phyloP scores from a whole-genome alignment of 2,888 invertebrate genomes.

The Falcaria lacertinaria region DNA sequence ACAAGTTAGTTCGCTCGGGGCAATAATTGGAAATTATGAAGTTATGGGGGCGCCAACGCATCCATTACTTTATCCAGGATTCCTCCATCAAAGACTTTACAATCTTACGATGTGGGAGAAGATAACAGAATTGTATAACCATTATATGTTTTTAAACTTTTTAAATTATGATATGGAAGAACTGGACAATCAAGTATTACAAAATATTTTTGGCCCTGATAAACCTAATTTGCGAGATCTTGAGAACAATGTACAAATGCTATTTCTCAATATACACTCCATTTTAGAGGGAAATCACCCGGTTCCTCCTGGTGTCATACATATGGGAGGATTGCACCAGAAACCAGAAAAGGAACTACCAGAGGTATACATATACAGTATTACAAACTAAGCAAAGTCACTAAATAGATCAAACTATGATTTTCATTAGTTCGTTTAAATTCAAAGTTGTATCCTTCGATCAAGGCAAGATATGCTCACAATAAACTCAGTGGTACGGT shows the following conservation, averaged over 20 bases:
- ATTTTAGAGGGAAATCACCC: conserved; percentile 35
- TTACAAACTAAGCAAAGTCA: too few relatives aligned
- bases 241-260: conserved; percentile 29
- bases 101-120: conserved; percentile 32
- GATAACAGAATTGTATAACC: conserved; percentile 20
- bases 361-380: too few relatives aligned
- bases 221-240: conserved; percentile 23
- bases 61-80: conserved; percentile 21
- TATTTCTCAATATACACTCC: conserved; percentile 32
- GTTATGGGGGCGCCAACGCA: conserved; percentile 21
- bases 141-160: conserved; percentile 8
- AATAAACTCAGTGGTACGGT: too few relatives aligned
- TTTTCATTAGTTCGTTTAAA: too few relatives aligned
- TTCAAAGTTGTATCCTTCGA: too few relatives aligned
- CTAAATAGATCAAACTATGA: too few relatives aligned
- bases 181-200: conserved; percentile 13
- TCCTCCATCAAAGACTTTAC: conserved; percentile 17
- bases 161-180: conserved; percentile 2
- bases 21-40: conserved; percentile 11
- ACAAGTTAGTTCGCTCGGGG: conserved; percentile 35
- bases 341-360: conserved; percentile 26
- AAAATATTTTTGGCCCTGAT: conserved; percentile 19
- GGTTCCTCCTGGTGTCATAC: conserved; percentile 31
- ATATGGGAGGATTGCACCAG: conserved; percentile 34
- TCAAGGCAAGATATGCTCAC: too few relatives aligned